Evolutionary conservation across 92 coral and sea anemone genomes (phyloP).

Genomic region (Paramuricea clavata): DNA sequence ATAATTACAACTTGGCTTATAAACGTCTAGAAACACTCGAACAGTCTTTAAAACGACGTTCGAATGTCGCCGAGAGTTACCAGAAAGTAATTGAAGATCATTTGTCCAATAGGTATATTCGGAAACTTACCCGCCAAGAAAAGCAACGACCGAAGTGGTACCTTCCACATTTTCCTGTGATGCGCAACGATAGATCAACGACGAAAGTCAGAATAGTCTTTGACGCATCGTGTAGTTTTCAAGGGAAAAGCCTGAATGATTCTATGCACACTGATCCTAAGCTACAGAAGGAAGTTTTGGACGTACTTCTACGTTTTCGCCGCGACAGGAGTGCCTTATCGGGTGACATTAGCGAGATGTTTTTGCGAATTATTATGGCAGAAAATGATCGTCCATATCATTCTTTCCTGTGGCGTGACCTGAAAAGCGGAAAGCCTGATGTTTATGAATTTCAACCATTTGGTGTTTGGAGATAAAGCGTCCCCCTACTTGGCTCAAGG

Average conservation of each 20-base stretch:
- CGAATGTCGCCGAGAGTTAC: conserved; percentile 45
- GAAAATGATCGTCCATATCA: conserved; percentile 60
- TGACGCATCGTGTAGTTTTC: conserved; percentile 9
- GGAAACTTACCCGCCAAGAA: conserved; percentile 8
- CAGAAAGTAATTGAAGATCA: conserved; percentile 44
- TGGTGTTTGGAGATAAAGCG: conserved; percentile 54
- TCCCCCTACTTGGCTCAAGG: conserved; percentile 64
- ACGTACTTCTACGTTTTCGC: conserved; percentile 53
- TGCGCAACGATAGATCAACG: not conserved
- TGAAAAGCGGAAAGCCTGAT: conserved; percentile 44
- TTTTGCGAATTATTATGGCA: conserved; percentile 51
- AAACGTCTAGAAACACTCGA: not conserved
- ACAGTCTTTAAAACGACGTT: not conserved
- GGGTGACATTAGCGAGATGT: conserved; percentile 68
- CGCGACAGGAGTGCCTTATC: conserved; percentile 57
- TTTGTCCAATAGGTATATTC: conserved; percentile 45
- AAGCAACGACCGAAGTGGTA: conserved; percentile 14
- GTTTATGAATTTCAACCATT: conserved; percentile 53
- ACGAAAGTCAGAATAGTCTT: conserved; percentile 26
- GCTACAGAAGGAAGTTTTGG: conserved; percentile 57
- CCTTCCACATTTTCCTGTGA: conserved; percentile 38
- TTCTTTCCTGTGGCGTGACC: conserved; percentile 67
- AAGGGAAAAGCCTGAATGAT: conserved; percentile 59
- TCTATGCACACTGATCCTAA: conserved; percentile 56
- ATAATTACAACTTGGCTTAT: conserved; percentile 56